A percentile compares a stretch with the other conserved stretches of the same genome.
These are phyloP conservation scores for Chrysemys picta DNA, from an alignment of 2,113 vertebrate species.

Conservation along the genomic window DNA sequence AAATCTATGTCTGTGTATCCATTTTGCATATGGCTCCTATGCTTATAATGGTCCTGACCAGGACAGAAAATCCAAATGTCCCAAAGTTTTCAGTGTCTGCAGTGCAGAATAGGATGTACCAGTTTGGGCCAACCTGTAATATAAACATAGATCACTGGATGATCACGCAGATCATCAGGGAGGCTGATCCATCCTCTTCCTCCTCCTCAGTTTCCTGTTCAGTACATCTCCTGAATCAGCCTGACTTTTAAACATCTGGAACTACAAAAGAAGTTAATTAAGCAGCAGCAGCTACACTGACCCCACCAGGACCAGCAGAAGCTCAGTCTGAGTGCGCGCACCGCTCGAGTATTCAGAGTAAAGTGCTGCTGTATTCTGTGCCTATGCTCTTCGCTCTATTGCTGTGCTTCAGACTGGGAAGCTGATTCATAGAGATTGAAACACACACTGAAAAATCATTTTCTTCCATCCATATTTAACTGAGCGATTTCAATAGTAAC, in stretches of 20 bases:
- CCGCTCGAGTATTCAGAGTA: background rate
- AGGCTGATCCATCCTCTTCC: background rate
- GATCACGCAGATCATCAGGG: background rate
- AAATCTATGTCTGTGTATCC: background rate
- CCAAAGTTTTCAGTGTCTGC: background rate
- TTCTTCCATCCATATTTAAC: background rate
- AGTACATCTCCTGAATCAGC: background rate
- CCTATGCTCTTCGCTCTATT: background rate
- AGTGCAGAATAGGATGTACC: background rate
- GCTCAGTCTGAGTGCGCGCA: background rate
- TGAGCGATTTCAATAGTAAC: background rate
- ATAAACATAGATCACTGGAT: background rate
- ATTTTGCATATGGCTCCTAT: background rate
- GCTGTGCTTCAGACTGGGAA: background rate
- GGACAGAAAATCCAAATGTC: background rate
- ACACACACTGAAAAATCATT: background rate
- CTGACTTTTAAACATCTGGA: background rate
- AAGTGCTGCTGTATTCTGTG: background rate
- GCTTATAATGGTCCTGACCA: fast-evolving
- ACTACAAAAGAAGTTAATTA: background rate
- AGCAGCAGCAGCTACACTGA: background rate
- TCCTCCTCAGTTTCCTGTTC: background rate
- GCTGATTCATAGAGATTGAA: fast-evolving
- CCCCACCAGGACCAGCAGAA: background rate
- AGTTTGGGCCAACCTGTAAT: fast-evolving